These are phyloP conservation scores for Vanessa atalanta DNA, from an alignment of 1,140 invertebrate genomes.

Conservation along the genomic window DNA sequence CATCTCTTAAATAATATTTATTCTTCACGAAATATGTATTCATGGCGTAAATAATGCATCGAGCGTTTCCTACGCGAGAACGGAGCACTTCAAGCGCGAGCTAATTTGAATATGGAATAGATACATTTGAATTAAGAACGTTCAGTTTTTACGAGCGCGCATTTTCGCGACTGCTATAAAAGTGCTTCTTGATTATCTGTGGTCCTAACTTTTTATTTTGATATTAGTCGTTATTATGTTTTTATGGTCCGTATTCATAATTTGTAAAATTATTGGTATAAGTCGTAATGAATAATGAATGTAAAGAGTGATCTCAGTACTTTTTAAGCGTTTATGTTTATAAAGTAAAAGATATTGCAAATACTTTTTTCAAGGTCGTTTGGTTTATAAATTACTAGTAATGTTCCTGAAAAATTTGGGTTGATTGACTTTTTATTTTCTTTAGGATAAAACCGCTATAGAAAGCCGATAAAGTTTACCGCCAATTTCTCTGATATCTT, in stretches of 20 bases:
- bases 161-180: constrained; percentile 33
- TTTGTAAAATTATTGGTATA: neutral
- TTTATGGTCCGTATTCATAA: neutral
- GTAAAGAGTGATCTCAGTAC: neutral
- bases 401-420: too few relatives aligned
- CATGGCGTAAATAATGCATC: constrained; percentile 40
- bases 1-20: constrained; percentile 8
- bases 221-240: neutral
- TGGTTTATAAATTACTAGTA: too few relatives aligned
- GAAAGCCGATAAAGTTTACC: too few relatives aligned
- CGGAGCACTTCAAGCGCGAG: constrained; percentile 30
- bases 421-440: too few relatives aligned
- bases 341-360: too few relatives aligned
- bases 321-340: too few relatives aligned
- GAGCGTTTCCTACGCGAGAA: constrained; percentile 30
- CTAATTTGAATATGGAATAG: constrained; percentile 49
- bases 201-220: constrained; percentile 10
- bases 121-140: constrained; percentile 48
- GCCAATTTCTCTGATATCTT: too few relatives aligned
- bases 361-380: too few relatives aligned
- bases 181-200: constrained; percentile 22
- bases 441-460: too few relatives aligned
- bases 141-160: constrained; percentile 37
- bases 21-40: constrained; percentile 20
- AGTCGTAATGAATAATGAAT: neutral